Percentiles rank a stretch among this genome's conserved stretches.
Conservation (phyloP, 2,113 vertebrate genomes). For the Elanoides forficatus region DNA sequence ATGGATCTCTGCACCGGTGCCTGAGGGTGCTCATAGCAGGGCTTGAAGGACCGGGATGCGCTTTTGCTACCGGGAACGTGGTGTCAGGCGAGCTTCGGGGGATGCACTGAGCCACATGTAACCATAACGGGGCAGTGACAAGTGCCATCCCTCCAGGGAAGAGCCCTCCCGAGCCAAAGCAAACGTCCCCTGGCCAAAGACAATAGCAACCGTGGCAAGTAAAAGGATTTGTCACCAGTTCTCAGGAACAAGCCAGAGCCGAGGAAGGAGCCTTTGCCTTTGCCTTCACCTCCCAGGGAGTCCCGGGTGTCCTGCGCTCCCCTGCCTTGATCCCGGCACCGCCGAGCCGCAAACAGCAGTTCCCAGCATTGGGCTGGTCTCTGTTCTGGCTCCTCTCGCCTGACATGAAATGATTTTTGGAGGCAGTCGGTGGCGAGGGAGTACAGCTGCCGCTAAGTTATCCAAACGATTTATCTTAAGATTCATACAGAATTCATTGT, state of each 20-base stretch:
- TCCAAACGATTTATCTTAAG: constrained; percentile 81
- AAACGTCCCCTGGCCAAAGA: background rate
- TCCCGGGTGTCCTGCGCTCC: background rate
- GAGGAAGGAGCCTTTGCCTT: background rate
- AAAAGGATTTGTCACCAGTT: background rate
- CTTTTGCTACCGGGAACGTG: accelerated
- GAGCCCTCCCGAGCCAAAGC: background rate
- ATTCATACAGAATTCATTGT: constrained; percentile 81
- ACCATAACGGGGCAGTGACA: background rate
- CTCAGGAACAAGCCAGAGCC: background rate
- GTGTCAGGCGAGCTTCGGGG: background rate
- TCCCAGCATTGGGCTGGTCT: background rate
- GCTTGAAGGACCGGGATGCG: background rate
- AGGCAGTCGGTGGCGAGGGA: constrained; percentile 70
- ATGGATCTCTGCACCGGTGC: background rate
- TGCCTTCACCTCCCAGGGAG: background rate
- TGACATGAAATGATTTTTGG: constrained; percentile 54
- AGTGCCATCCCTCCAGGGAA: background rate
- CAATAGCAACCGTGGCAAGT: accelerated
- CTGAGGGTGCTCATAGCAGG: accelerated
- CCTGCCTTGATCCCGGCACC: background rate
- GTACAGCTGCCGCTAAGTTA: constrained; percentile 77
- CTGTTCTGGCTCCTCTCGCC: background rate
- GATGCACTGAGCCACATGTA: accelerated
- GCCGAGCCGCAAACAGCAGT: background rate